Conservation (phyloP, 2,888 invertebrate species). For the Cantharis nigra region DNA sequence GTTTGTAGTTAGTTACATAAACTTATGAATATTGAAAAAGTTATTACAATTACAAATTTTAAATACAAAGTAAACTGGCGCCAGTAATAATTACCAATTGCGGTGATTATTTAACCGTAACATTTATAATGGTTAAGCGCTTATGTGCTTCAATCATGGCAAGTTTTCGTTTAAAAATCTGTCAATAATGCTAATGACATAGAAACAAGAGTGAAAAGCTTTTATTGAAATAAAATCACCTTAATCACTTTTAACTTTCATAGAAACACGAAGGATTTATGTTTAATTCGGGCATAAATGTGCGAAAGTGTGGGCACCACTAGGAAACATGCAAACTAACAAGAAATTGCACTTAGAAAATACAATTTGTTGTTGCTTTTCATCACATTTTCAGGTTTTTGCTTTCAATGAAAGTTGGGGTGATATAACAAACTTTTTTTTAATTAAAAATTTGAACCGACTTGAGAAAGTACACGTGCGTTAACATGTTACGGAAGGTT, state of each 20-base stretch:
- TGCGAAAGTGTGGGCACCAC: slow-evolving; percentile 5
- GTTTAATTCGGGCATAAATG: slow-evolving; percentile 16
- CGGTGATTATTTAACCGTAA: slow-evolving; percentile 24
- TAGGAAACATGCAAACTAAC: slow-evolving; percentile 16
- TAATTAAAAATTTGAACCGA: slow-evolving; percentile 6
- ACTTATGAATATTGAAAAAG: not conserved
- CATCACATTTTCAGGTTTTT: slow-evolving; percentile 2
- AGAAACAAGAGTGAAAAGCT: slow-evolving; percentile 12
- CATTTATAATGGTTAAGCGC: slow-evolving; percentile 24
- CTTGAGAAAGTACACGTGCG: slow-evolving; percentile 13
- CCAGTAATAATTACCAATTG: slow-evolving; percentile 32
- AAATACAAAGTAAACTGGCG: slow-evolving; percentile 18
- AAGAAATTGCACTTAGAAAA: slow-evolving; percentile 30
- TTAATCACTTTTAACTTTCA: slow-evolving; percentile 21
- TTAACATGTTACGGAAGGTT: not conserved
- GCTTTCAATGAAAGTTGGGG: slow-evolving; percentile 12
- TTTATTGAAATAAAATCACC: slow-evolving; percentile 7
- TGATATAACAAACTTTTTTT: not conserved
- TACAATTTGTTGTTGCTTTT: slow-evolving; percentile 5
- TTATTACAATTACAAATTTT: slow-evolving; percentile 1
- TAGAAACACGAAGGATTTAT: slow-evolving; percentile 19
- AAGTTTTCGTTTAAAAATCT: not conserved
- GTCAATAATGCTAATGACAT: slow-evolving; percentile 8
- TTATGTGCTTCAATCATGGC: not conserved
- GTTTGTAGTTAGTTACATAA: not conserved